Evolutionary conservation across 2,888 invertebrate species (phyloP), one percentile per base, ranked within the genome.

Genomic region (Hanleya hanleyi): DNA sequence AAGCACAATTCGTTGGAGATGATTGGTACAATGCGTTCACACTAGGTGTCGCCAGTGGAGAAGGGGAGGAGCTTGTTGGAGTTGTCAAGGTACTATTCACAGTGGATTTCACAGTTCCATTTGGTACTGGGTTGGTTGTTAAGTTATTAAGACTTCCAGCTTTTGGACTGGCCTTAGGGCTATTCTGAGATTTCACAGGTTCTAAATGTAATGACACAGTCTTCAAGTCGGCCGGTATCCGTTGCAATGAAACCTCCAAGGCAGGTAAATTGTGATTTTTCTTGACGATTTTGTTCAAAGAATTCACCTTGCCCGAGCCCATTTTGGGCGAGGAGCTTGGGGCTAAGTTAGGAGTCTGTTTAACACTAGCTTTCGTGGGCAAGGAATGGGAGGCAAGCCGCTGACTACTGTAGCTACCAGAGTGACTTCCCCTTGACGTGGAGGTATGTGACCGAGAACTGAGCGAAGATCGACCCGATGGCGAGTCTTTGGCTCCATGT

Each of bases 61-160:
- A 26, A 57, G 57, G 57, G 57, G 57, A 57, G 57, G 57, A 57
- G 26, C 29, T 32, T 57, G 29, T 4, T 29, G 57, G 29, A 29
- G 83, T 78, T n/a, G n/a, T n/a, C 75, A 80, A 79, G 47, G 82
- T 78, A n/a, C 81, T 77, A 37, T 81, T 79, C 29, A 70, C 15
- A 4, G 72, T 41, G 64, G 66, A 62, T 47, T 67, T 79, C 38
- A 77, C 51, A 49, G 73, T 73, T n/a, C 81, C 81, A 65, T 78
- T 79, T 26, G 76, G 68, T 37, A 66, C 36, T 18, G 66, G 18
- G 18, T 62, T 50, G 49, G 72, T 76, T 64, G 80, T 80, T 29
- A 57, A 57, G 26, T 57, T 57, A 57, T 32, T 29, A 29, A 29
- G 12, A 57, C 18, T 47, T 18, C 47, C 22, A 4, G 57, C 29